These are phyloP conservation scores for Cavia aperea DNA, from an alignment of 2,113 vertebrate genomes.

Conservation along the genomic window DNA sequence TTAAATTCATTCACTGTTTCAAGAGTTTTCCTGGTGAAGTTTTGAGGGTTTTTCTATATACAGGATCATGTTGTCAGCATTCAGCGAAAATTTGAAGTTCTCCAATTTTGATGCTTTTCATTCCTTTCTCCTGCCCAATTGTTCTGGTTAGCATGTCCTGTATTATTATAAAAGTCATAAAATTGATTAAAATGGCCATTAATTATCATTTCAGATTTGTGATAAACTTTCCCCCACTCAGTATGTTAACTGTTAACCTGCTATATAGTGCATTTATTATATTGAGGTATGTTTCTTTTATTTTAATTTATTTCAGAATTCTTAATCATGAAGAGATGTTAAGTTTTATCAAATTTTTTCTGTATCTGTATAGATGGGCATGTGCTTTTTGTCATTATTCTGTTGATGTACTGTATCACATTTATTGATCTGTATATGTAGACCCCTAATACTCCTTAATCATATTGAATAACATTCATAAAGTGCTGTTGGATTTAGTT, in stretches of 20 bases:
- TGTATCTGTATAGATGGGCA: background rate
- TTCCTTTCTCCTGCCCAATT: background rate
- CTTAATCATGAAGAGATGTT: background rate
- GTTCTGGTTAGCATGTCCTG: background rate
- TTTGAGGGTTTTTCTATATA: background rate
- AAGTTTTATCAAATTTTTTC: background rate
- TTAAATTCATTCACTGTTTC: background rate
- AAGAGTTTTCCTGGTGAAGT: background rate
- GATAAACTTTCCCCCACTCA: background rate
- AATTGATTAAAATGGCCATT: background rate
- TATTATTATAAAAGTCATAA: background rate
- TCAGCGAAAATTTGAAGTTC: background rate
- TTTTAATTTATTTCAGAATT: background rate
- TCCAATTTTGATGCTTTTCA: background rate
- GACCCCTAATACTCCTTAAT: background rate
- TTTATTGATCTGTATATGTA: background rate
- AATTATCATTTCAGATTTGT: background rate
- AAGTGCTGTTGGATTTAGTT: background rate
- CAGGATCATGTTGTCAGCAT: background rate
- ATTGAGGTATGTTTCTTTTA: background rate
- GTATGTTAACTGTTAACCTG: background rate
- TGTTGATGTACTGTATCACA: background rate
- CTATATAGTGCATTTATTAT: background rate
- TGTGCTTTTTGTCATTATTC: background rate
- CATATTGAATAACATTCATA: background rate